Percentiles rank a stretch among this genome's conserved stretches.
Conservation (phyloP, 2,797 vertebrate genomes). For the Peromyscus aztecus region DNA sequence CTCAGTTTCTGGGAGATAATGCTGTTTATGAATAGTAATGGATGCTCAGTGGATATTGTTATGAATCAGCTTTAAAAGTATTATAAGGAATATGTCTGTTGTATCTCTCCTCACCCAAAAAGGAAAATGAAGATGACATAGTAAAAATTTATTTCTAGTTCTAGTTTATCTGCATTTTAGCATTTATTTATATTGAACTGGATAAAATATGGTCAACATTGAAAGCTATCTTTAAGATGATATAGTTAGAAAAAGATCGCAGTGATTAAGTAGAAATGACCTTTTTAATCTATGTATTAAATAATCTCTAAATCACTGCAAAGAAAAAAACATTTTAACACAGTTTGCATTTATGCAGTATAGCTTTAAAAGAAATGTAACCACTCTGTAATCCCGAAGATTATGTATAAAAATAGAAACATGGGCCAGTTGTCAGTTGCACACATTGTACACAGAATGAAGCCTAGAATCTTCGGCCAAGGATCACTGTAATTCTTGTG, state of each 20-base stretch:
- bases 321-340: slow-evolving; percentile 47
- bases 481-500: slow-evolving; percentile 1
- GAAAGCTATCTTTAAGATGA: slow-evolving; percentile 51
- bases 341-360: slow-evolving; percentile 60
- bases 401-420: slow-evolving; percentile 76
- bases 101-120: not conserved
- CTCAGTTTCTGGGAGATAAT: not conserved
- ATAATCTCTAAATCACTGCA: slow-evolving; percentile 62
- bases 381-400: slow-evolving; percentile 69
- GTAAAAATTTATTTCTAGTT: slow-evolving; percentile 48
- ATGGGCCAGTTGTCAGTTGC: slow-evolving; percentile 67
- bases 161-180: slow-evolving; percentile 57
- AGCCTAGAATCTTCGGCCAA: slow-evolving; percentile 51
- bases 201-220: slow-evolving; percentile 11
- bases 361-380: slow-evolving; percentile 74
- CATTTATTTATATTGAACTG: slow-evolving; percentile 47
- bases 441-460: slow-evolving; percentile 34
- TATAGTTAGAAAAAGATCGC: slow-evolving; percentile 27
- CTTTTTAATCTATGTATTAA: slow-evolving; percentile 43
- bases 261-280: slow-evolving; percentile 47
- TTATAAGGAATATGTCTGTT: not conserved
- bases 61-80: slow-evolving; percentile 52
- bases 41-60: not conserved
- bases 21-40: slow-evolving; percentile 18
- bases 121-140: slow-evolving; percentile 51